Conservation (phyloP, 2,797 vertebrate genomes). For the Neopelma chrysocephalum region DNA sequence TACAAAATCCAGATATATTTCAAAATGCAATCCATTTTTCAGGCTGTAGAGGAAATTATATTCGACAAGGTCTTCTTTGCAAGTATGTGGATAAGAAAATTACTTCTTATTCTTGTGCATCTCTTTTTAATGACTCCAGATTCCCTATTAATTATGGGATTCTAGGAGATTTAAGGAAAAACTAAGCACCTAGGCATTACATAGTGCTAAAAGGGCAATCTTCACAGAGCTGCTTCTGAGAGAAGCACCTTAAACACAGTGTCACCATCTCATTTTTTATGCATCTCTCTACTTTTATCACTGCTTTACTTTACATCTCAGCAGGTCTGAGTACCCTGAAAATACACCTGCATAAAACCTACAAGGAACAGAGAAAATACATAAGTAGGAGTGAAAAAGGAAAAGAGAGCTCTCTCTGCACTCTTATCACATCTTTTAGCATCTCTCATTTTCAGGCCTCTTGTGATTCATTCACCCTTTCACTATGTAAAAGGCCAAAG, state of each 20-base stretch:
- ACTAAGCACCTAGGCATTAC: background rate
- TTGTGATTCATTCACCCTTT: constrained; percentile 25
- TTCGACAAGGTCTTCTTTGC: background rate
- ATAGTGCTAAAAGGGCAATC: background rate
- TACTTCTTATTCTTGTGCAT: background rate
- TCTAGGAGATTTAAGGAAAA: background rate
- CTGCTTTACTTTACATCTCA: constrained; percentile 23
- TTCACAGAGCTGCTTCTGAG: background rate
- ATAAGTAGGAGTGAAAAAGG: background rate
- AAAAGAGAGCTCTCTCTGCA: background rate
- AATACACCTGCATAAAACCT: constrained; percentile 1
- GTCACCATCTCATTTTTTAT: constrained; percentile 16
- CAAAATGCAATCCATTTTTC: background rate
- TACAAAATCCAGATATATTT: background rate
- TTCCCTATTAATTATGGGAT: background rate
- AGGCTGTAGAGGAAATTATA: background rate
- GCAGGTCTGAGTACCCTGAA: background rate
- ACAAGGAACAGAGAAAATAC: background rate
- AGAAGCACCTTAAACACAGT: background rate
- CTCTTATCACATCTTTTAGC: constrained; percentile 21
- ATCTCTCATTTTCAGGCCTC: background rate
- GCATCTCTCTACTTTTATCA: background rate
- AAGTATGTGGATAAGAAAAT: background rate
- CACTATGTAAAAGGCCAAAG: constrained; percentile 17
- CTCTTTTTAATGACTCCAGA: background rate